Evolutionary conservation across 64 coral and sea anemone genomes (phyloP).

Genomic region (Catalaphyllia jardinei): DNA sequence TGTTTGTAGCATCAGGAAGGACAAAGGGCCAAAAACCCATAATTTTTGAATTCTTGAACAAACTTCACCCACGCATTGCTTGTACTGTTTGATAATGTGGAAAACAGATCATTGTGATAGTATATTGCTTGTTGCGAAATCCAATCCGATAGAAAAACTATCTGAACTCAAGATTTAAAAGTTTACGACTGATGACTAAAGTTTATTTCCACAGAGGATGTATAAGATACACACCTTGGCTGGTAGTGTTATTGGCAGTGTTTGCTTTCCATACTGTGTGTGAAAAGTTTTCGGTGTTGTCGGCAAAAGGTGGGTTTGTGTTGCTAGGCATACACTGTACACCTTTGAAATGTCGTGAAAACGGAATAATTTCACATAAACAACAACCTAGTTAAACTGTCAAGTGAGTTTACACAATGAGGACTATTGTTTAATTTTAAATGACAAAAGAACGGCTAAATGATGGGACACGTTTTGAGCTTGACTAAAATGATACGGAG

Average conservation of each 20-base stretch:
- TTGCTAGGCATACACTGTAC: slow-evolving; percentile 22
- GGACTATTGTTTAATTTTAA: slow-evolving; percentile 13
- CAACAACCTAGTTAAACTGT: slow-evolving; percentile 43
- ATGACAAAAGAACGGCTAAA: slow-evolving; percentile 17
- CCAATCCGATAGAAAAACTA: neutral
- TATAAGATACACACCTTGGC: neutral
- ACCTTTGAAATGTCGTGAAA: slow-evolving; percentile 35
- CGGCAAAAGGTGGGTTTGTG: slow-evolving; percentile 2
- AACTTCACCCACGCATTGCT: slow-evolving; percentile 7
- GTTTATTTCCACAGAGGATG: neutral
- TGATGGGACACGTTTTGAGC: slow-evolving; percentile 29
- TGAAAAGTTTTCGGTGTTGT: slow-evolving; percentile 22
- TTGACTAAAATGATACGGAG: neutral
- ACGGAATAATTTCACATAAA: slow-evolving; percentile 21
- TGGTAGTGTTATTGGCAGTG: neutral
- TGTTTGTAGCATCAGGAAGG: neutral
- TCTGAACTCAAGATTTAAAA: neutral
- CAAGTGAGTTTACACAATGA: slow-evolving; percentile 53
- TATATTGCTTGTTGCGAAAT: neutral
- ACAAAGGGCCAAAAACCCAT: neutral
- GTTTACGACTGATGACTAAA: neutral
- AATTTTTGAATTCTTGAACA: neutral
- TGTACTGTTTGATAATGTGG: neutral
- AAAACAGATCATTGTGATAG: neutral
- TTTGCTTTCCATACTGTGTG: slow-evolving; percentile 11